These are phyloP conservation scores for Agriopis marginaria DNA, from an alignment of 2,888 invertebrate genomes.

Conservation along the genomic window DNA sequence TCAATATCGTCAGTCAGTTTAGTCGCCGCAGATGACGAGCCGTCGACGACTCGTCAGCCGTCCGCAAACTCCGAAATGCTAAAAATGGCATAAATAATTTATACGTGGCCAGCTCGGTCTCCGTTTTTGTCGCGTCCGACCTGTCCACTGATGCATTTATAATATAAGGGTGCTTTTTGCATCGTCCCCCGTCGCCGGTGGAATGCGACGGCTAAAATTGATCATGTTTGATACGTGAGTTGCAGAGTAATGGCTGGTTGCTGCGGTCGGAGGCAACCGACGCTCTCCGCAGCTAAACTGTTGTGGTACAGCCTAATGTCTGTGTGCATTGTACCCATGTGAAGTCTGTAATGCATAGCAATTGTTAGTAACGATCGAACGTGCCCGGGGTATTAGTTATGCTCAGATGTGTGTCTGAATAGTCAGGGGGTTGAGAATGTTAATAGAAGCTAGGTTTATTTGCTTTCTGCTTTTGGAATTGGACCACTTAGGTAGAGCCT, in stretches of 20 bases:
- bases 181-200: constrained; percentile 73
- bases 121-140: constrained; percentile 82
- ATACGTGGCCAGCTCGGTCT: constrained; percentile 78
- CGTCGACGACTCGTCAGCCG: constrained; percentile 54
- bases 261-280: constrained; percentile 46
- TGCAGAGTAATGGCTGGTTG: constrained; percentile 70
- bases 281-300: constrained; percentile 33
- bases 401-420: constrained; percentile 41
- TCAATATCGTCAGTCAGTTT: constrained; percentile 48
- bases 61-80: constrained; percentile 82
- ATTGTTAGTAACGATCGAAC: constrained; percentile 43
- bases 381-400: constrained; percentile 56
- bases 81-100: constrained; percentile 87
- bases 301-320: constrained; percentile 49
- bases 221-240: constrained; percentile 84
- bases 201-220: constrained; percentile 86
- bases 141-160: constrained; percentile 87
- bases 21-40: constrained; percentile 53
- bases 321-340: constrained; percentile 34
- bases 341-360: constrained; percentile 37
- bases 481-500: not conserved
- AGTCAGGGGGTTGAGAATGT: constrained; percentile 30
- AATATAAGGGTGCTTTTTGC: constrained; percentile 86
- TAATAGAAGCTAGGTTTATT: not conserved
- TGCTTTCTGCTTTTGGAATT: not conserved